A percentile compares a stretch with the other conserved stretches of the same genome.
phyloP scores from a whole-genome alignment of 2,113 vertebrate species.

The Myiopsitta monachus region DNA sequence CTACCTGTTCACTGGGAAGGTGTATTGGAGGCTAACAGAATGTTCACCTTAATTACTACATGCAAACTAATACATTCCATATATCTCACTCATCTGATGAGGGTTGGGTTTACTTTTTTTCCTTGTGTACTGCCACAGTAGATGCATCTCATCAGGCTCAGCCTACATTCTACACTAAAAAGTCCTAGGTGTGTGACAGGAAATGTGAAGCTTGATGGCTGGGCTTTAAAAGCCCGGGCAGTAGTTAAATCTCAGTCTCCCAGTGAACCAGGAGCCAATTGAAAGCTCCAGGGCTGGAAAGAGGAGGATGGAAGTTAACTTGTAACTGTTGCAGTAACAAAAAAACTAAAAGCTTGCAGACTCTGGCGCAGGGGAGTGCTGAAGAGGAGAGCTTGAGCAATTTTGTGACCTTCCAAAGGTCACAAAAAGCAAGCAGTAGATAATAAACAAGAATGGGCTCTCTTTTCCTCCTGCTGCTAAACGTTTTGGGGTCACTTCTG shows the following conservation, averaged over 20 bases:
- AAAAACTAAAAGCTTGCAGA: not conserved
- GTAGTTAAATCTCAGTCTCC: not conserved
- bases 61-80: not conserved
- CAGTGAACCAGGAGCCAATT: not conserved
- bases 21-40: not conserved
- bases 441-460: not conserved
- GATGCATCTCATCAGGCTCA: not conserved
- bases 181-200: not conserved
- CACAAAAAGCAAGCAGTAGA: not conserved
- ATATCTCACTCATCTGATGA: not conserved
- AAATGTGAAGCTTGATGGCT: not conserved
- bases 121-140: not conserved
- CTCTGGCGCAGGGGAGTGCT: rapidly evolving
- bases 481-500: not conserved
- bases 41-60: not conserved
- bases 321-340: not conserved
- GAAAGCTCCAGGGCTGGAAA: not conserved
- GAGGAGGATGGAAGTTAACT: not conserved
- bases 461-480: not conserved
- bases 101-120: not conserved
- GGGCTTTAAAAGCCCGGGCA: not conserved
- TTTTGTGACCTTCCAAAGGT: not conserved
- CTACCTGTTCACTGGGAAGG: not conserved
- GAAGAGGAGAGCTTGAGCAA: not conserved
- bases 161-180: not conserved